These are phyloP conservation scores for Clivina fossor DNA, from an alignment of 2,888 invertebrate genomes.

Conservation along the genomic window DNA sequence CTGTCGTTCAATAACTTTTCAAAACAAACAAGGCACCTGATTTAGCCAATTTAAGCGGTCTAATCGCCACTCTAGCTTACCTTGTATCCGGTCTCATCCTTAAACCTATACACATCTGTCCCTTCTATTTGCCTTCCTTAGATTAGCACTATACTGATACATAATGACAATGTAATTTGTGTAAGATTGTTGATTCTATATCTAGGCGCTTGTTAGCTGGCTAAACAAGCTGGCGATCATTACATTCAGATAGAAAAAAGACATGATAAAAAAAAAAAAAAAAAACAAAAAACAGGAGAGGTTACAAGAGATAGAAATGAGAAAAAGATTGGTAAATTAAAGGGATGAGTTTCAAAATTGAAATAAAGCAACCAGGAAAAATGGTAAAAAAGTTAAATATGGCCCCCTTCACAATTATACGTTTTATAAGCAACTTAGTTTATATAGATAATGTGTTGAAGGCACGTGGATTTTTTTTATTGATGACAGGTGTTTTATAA, in stretches of 20 bases:
- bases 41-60: conserved; percentile 24
- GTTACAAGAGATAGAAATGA: conserved; percentile 15
- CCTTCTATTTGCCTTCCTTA: conserved; percentile 7
- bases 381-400: no score
- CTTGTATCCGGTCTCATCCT: conserved; percentile 18
- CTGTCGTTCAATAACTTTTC: background rate
- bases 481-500: no score
- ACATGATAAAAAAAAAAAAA: background rate
- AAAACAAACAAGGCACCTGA: conserved; percentile 28
- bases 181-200: background rate
- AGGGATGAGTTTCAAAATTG: conserved; percentile 2
- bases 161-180: conserved; percentile 27
- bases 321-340: conserved; percentile 13
- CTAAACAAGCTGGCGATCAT: no score
- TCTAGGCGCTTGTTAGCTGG: background rate
- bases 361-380: no score
- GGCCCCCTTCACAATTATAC: no score
- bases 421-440: no score
- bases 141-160: conserved; percentile 17
- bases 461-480: no score
- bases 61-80: conserved; percentile 16
- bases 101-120: conserved; percentile 12
- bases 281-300: background rate
- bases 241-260: background rate
- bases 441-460: no score